These are phyloP conservation scores for Aurelia aurita DNA, from an alignment of 30 jellyfish, hydroid and myxozoan species.

Conservation along the genomic window DNA sequence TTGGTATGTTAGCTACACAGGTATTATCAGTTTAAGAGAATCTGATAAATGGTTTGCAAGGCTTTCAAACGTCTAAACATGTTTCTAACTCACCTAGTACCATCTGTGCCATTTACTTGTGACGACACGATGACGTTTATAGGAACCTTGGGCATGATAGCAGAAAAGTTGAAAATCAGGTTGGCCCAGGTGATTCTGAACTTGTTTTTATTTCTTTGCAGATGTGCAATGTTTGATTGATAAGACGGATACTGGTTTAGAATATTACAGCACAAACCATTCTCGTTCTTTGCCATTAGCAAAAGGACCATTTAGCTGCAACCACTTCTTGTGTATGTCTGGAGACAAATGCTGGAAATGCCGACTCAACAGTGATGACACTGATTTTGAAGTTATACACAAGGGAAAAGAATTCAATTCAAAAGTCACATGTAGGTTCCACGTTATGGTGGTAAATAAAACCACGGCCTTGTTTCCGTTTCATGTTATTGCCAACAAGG, in stretches of 20 bases:
- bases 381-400: constrained; percentile 2
- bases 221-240: constrained; percentile 48
- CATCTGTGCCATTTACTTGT: no score
- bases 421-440: constrained; percentile 39
- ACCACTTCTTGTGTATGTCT: constrained; percentile 40
- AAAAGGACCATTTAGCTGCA: constrained; percentile 44
- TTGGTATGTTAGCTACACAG: no score
- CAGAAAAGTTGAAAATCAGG: neutral
- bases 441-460: no score
- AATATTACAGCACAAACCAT: constrained; percentile 26
- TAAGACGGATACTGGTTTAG: constrained; percentile 24
- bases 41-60: no score
- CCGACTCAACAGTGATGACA: constrained; percentile 10
- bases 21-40: no score
- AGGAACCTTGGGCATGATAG: no score
- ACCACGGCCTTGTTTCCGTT: no score
- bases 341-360: constrained; percentile 46
- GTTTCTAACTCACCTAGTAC: no score
- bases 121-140: no score
- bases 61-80: no score
- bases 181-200: neutral
- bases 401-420: constrained; percentile 21
- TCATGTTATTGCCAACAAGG: no score
- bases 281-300: constrained; percentile 30
- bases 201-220: constrained; percentile 1